These are phyloP conservation scores for Aricia artaxerxes DNA, from an alignment of 2,888 invertebrate genomes.

Conservation along the genomic window DNA sequence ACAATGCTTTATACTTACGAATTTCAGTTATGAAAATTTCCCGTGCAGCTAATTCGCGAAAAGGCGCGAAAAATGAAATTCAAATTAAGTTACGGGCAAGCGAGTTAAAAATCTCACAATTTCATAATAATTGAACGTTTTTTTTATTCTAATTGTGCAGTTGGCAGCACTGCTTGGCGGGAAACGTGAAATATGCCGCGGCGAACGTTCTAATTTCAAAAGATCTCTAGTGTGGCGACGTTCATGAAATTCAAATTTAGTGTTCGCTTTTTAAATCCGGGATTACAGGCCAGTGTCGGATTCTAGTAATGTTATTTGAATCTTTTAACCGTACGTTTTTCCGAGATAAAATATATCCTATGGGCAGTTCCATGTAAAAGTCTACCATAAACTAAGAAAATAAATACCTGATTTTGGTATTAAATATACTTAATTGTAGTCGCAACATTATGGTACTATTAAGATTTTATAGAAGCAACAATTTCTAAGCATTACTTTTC, in stretches of 20 bases:
- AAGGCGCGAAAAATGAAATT: conserved; percentile 19
- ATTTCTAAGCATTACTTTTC: no score
- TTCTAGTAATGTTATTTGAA: not conserved
- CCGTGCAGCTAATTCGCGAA: not conserved
- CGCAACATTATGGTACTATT: no score
- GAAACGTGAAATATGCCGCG: conserved; percentile 43
- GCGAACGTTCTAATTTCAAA: conserved; percentile 51
- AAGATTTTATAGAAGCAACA: no score
- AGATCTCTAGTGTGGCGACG: conserved; percentile 44
- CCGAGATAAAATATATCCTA: no score
- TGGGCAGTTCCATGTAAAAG: no score
- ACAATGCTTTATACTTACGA: not conserved
- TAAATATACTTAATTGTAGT: no score
- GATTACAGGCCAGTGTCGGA: conserved; percentile 42
- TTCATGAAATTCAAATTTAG: conserved; percentile 55
- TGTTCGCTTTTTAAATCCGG: conserved; percentile 49
- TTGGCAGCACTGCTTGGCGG: conserved; percentile 37
- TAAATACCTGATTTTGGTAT: no score
- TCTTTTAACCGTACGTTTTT: no score
- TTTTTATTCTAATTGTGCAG: conserved; percentile 34
- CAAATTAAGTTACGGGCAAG: conserved; percentile 13
- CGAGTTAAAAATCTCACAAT: conserved; percentile 21
- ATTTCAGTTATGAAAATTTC: not conserved
- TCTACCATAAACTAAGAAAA: no score
- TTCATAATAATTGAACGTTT: conserved; percentile 29